Evolutionary conservation across 1,140 invertebrate genomes (phyloP).

Genomic region (Caenorhabditis remanei): DNA sequence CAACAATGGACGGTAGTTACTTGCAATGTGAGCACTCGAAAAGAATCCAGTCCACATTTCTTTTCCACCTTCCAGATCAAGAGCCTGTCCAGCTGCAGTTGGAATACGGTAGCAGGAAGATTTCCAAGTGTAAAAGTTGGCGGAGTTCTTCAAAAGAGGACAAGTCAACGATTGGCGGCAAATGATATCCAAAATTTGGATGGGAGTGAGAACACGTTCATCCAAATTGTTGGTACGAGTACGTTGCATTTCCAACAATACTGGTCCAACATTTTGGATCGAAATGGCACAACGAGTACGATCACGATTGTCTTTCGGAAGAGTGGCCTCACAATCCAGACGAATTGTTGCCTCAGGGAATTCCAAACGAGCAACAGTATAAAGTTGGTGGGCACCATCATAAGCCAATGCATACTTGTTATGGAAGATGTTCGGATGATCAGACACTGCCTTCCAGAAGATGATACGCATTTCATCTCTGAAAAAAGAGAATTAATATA

Average conservation of each 20-base stretch:
- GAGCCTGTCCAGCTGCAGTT: conserved; percentile 57
- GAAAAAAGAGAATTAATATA: conserved; percentile 14
- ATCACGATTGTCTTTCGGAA: conserved; percentile 62
- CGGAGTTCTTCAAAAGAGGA: conserved; percentile 69
- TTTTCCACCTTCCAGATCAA: conserved; percentile 73
- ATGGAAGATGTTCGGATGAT: conserved; percentile 66
- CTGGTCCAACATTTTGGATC: conserved; percentile 67
- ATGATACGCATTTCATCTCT: conserved; percentile 70
- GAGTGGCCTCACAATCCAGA: conserved; percentile 51
- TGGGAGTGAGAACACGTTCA: conserved; percentile 65
- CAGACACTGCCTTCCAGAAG: conserved; percentile 68
- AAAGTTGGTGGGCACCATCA: conserved; percentile 70
- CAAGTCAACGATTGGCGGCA: conserved; percentile 71
- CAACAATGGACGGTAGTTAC: conserved; percentile 67
- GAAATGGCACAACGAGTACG: conserved; percentile 64
- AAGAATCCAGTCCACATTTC: conserved; percentile 75
- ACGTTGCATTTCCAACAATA: conserved; percentile 65
- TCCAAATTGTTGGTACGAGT: conserved; percentile 64
- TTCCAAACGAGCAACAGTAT: conserved; percentile 64
- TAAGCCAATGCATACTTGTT: conserved; percentile 69
- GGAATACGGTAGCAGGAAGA: conserved; percentile 71
- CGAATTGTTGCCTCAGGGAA: conserved; percentile 63
- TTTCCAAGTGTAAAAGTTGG: conserved; percentile 72
- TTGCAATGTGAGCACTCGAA: conserved; percentile 70
- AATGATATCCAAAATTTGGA: conserved; percentile 72